These are phyloP conservation scores for Capreolus pygargus DNA, from an alignment of 2,113 vertebrate genomes.

Conservation along the genomic window DNA sequence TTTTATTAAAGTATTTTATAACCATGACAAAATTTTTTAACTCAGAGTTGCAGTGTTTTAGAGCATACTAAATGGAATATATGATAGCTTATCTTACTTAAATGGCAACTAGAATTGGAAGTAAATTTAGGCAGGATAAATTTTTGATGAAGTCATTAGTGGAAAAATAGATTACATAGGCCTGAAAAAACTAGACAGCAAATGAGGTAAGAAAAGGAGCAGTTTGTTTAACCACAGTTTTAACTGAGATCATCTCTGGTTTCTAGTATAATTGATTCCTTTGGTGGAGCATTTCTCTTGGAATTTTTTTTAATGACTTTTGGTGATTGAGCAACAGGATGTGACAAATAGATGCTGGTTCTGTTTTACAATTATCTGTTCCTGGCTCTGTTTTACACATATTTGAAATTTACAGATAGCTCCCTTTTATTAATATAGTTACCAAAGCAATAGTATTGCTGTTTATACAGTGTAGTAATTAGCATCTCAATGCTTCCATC, in stretches of 20 bases:
- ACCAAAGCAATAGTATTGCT: not conserved
- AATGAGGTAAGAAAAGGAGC: not conserved
- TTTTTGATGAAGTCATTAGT: not conserved
- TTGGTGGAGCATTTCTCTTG: not conserved
- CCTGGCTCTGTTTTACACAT: not conserved
- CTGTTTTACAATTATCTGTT: not conserved
- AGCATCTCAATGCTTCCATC: not conserved
- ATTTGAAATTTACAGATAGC: conserved; percentile 13
- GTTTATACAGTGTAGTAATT: not conserved
- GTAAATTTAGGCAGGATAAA: conserved; percentile 22
- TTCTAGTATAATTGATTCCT: not conserved
- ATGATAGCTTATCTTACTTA: not conserved
- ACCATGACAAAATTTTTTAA: not conserved
- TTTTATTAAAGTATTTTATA: conserved; percentile 14
- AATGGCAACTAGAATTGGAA: not conserved
- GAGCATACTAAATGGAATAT: not conserved
- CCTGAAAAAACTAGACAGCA: not conserved
- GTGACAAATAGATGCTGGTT: not conserved
- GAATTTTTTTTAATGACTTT: not conserved
- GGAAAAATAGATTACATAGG: not conserved
- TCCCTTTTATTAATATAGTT: not conserved
- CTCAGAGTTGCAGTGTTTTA: not conserved
- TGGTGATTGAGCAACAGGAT: not conserved
- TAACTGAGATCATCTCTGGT: not conserved
- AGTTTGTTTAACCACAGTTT: not conserved